Evolutionary conservation across 2,888 invertebrate genomes (phyloP).

Genomic region (Autographa gamma): DNA sequence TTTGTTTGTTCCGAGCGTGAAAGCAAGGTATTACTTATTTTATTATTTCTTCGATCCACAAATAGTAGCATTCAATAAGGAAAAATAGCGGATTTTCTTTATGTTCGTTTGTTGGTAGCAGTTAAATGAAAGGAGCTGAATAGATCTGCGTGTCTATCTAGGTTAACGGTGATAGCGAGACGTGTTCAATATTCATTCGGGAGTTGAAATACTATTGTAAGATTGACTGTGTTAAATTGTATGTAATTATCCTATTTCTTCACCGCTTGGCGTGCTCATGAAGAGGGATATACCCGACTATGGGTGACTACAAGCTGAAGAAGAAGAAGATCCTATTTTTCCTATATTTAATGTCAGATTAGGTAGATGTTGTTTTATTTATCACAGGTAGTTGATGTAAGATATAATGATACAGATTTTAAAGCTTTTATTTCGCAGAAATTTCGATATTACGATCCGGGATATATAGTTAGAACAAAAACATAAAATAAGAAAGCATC

Average conservation of each 20-base stretch:
- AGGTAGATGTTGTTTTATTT: too few species aligned
- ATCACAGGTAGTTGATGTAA: too few species aligned
- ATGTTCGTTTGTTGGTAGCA: neutral
- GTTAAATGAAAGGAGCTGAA: conserved; percentile 18
- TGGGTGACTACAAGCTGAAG: too few species aligned
- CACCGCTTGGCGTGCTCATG: too few species aligned
- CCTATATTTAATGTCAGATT: too few species aligned
- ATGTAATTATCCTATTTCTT: conserved; percentile 34
- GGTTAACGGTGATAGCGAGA: conserved; percentile 34
- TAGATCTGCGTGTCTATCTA: conserved; percentile 43
- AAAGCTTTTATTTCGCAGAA: too few species aligned
- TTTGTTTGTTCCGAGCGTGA: neutral
- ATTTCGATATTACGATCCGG: too few species aligned
- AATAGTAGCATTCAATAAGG: neutral
- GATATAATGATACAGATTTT: too few species aligned
- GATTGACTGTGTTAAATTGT: conserved; percentile 36
- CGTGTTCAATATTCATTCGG: conserved; percentile 44
- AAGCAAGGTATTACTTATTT: neutral
- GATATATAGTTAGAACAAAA: neutral
- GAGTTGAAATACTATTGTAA: conserved; percentile 28
- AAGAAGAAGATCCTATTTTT: conserved; percentile 2
- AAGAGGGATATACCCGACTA: too few species aligned
- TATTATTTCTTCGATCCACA: neutral
- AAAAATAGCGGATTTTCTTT: neutral
- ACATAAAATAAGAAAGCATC: neutral